These are phyloP conservation scores for Trochalopteron elliotii DNA, from an alignment of 2,113 vertebrate species.

Conservation along the genomic window DNA sequence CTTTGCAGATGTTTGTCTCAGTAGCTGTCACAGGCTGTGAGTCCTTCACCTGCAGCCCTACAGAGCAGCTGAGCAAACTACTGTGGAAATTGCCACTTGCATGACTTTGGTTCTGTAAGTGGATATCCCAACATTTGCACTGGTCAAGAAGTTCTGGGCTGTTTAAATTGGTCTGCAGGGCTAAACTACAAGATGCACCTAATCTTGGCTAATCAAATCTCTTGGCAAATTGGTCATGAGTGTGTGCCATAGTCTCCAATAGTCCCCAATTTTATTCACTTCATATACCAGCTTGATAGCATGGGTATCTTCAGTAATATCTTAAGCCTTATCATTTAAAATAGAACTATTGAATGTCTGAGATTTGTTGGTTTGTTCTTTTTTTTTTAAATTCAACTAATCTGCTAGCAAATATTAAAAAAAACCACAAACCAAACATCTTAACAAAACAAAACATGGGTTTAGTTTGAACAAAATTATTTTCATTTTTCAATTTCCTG, in stretches of 20 bases:
- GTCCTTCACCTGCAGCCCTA: neutral
- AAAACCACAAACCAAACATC: neutral
- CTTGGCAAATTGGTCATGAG: neutral
- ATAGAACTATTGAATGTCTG: neutral
- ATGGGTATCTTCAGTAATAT: neutral
- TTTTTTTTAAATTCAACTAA: neutral
- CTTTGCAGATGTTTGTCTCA: neutral
- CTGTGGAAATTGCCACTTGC: neutral
- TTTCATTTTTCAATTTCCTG: slow-evolving; percentile 3
- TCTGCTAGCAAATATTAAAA: neutral
- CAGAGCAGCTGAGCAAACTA: neutral
- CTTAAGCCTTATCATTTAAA: neutral
- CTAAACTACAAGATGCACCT: neutral
- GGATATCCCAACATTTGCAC: neutral
- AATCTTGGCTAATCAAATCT: neutral
- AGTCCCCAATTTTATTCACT: neutral
- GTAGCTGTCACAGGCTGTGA: neutral
- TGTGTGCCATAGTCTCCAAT: neutral
- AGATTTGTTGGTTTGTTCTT: neutral
- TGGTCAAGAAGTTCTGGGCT: neutral
- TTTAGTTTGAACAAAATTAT: neutral
- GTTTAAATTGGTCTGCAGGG: neutral
- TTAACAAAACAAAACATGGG: neutral
- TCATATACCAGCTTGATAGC: neutral
- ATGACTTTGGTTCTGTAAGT: neutral